Evolutionary conservation across 64 coral and sea anemone genomes (phyloP).

Genomic region (Pachyseris speciosa): DNA sequence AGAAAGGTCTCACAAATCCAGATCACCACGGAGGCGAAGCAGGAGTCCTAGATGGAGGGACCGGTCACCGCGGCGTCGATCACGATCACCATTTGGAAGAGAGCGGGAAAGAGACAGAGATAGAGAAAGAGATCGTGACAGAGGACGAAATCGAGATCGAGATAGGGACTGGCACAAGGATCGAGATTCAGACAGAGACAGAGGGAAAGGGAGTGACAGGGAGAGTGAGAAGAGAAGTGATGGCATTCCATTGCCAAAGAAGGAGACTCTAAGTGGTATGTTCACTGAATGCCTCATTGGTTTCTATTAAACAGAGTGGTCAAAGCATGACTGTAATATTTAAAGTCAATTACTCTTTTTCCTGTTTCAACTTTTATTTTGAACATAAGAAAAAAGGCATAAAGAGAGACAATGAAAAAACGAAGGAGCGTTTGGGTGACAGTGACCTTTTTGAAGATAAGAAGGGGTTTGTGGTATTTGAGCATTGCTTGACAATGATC

Average conservation of each 20-base stretch:
- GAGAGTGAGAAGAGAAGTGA: slow-evolving; percentile 36
- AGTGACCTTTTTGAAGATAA: too few species aligned
- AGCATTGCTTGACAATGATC: too few species aligned
- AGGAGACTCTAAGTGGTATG: slow-evolving; percentile 55
- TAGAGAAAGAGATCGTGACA: slow-evolving; percentile 40
- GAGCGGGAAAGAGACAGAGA: slow-evolving; percentile 69
- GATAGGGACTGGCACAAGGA: slow-evolving; percentile 37
- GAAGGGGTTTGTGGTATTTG: too few species aligned
- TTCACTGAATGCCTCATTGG: neutral
- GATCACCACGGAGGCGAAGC: slow-evolving; percentile 77
- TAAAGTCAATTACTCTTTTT: too few species aligned
- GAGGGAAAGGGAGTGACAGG: slow-evolving; percentile 50
- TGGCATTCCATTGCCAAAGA: slow-evolving; percentile 22
- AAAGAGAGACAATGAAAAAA: too few species aligned
- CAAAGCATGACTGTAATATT: too few species aligned
- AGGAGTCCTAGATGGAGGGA: slow-evolving; percentile 81
- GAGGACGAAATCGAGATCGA: slow-evolving; percentile 43
- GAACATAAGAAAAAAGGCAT: too few species aligned
- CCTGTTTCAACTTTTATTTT: too few species aligned
- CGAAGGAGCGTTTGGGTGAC: too few species aligned
- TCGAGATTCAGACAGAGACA: neutral
- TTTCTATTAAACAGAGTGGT: too few species aligned
- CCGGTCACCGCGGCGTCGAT: slow-evolving; percentile 73
- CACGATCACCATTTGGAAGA: slow-evolving; percentile 72
- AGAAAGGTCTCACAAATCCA: slow-evolving; percentile 70